These are phyloP conservation scores for Coluber constrictor DNA, from an alignment of 2,797 vertebrate species.

Conservation along the genomic window DNA sequence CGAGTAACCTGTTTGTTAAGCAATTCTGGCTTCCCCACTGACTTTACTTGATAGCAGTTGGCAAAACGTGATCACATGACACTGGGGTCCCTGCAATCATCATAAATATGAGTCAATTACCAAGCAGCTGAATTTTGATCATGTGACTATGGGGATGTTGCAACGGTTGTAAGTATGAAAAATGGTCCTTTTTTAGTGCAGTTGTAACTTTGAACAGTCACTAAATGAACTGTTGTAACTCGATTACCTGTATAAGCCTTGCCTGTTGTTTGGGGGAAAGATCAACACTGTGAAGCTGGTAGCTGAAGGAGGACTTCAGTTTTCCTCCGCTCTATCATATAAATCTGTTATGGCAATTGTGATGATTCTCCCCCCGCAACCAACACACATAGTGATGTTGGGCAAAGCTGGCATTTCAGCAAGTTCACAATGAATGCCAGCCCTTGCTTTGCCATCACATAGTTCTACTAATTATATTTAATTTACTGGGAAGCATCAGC, in stretches of 20 bases:
- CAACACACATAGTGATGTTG: neutral
- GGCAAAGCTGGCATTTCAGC: neutral
- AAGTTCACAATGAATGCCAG: neutral
- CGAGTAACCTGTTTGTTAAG: neutral
- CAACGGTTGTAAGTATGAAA: neutral
- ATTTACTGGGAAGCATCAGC: neutral
- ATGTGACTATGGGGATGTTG: neutral
- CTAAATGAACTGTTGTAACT: neutral
- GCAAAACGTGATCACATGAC: neutral
- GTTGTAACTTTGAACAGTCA: neutral
- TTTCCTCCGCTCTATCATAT: neutral
- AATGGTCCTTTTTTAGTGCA: neutral
- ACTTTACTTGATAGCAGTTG: neutral
- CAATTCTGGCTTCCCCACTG: neutral
- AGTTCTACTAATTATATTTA: neutral
- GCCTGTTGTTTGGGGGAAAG: neutral
- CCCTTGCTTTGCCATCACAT: neutral
- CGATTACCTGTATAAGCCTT: neutral
- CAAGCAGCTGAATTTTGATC: neutral
- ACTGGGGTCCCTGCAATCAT: neutral
- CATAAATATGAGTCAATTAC: neutral
- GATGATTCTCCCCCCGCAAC: neutral
- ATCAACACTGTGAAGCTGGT: neutral
- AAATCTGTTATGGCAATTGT: neutral
- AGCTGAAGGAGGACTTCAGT: neutral